Conservation (phyloP, 1,140 invertebrate genomes). For the Cyrtorhinus lividipennis region DNA sequence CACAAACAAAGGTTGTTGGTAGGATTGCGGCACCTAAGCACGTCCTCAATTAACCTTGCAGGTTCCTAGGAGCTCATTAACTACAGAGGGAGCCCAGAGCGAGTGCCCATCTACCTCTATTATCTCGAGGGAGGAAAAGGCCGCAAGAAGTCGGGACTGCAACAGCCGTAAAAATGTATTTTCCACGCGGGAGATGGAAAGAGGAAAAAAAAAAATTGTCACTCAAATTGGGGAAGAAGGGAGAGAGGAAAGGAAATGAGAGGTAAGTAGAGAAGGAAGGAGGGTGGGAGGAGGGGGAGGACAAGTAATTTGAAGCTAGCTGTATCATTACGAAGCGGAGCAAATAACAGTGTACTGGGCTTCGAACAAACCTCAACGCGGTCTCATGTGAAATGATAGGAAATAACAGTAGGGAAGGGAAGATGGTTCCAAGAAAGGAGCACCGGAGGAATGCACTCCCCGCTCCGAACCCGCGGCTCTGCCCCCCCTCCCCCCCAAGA, state of each 20-base stretch:
- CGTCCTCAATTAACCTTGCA: neutral
- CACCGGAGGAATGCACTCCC: neutral
- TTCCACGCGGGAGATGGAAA: neutral
- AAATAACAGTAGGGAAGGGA: neutral
- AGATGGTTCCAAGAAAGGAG: slow-evolving; percentile 4
- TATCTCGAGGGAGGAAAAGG: neutral
- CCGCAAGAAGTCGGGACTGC: neutral
- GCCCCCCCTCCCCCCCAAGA: neutral
- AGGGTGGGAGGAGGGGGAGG: neutral
- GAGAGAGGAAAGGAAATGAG: neutral
- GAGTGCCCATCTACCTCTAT: too few relatives aligned
- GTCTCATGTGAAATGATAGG: slow-evolving; percentile 4
- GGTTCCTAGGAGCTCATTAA: neutral
- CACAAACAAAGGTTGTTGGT: too few relatives aligned
- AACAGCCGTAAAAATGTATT: slow-evolving; percentile 2
- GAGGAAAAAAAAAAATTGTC: neutral
- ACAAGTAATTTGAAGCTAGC: slow-evolving; percentile 7
- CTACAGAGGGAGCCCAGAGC: neutral
- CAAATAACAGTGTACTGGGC: slow-evolving; percentile 7
- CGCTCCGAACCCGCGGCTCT: neutral
- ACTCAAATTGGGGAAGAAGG: neutral
- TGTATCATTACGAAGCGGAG: slow-evolving; percentile 8
- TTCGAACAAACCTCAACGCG: neutral
- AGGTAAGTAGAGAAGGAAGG: neutral
- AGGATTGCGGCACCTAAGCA: neutral